phyloP scores from a whole-genome alignment of 2,113 vertebrate species.

The Xenopus borealis region DNA sequence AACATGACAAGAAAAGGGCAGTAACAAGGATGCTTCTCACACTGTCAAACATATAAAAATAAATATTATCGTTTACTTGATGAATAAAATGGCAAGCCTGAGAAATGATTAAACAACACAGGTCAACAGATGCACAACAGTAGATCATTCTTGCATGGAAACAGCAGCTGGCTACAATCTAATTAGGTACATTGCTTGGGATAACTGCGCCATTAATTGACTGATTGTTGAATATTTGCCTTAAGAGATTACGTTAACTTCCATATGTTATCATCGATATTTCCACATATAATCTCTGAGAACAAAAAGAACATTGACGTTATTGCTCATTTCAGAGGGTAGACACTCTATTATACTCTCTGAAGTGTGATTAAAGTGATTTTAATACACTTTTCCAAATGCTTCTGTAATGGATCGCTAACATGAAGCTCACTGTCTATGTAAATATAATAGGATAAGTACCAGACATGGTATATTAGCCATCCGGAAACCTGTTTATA shows the following conservation, averaged over 20 bases:
- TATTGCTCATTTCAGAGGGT: neutral
- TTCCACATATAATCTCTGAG: conserved; percentile 5
- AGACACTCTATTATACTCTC: neutral
- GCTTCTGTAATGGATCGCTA: conserved; percentile 22
- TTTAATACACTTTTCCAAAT: conserved; percentile 7
- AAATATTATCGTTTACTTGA: neutral
- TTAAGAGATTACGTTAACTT: conserved; percentile 11
- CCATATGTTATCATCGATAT: conserved; percentile 32
- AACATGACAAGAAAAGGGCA: neutral
- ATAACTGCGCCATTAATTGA: conserved; percentile 33
- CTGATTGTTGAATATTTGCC: conserved; percentile 25
- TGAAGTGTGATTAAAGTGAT: conserved; percentile 23
- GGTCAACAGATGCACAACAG: conserved; percentile 33
- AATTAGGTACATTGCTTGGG: conserved; percentile 34
- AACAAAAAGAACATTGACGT: conserved; percentile 1
- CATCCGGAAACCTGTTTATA: neutral
- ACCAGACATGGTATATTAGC: neutral
- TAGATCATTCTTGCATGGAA: conserved; percentile 19
- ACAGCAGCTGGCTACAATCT: conserved; percentile 29
- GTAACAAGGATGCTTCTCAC: neutral
- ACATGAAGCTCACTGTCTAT: conserved; percentile 15
- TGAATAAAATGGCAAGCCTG: neutral
- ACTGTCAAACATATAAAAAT: neutral
- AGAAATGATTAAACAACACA: conserved; percentile 26
- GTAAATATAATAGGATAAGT: neutral